phyloP scores from a whole-genome alignment of 2,797 vertebrate species.

The Limnodromus scolopaceus region DNA sequence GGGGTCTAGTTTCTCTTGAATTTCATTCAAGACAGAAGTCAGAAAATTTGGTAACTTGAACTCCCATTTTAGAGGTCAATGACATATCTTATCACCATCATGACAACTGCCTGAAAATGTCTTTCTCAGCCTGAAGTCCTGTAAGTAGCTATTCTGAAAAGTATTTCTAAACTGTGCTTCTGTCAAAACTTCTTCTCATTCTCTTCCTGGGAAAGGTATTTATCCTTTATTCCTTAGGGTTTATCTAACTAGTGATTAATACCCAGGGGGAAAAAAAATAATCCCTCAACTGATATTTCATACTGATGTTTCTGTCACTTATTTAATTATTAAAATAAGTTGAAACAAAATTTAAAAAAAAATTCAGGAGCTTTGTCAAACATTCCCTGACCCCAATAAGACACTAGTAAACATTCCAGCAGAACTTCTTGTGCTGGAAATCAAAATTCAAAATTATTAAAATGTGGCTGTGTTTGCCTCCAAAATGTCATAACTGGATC shows the following conservation, averaged over 20 bases:
- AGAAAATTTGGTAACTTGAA: slow-evolving; percentile 25
- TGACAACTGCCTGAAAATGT: slow-evolving; percentile 17
- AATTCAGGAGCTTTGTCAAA: neutral
- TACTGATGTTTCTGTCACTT: neutral
- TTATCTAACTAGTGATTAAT: neutral
- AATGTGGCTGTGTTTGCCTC: neutral
- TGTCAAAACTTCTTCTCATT: neutral
- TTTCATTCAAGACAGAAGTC: neutral
- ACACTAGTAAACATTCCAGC: neutral
- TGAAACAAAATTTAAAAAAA: neutral
- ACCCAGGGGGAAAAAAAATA: neutral
- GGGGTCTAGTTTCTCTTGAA: neutral
- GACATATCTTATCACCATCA: slow-evolving; percentile 5
- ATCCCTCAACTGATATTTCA: neutral
- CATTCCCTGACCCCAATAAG: neutral
- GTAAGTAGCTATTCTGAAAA: neutral
- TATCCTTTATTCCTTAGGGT: neutral
- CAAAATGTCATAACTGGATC: neutral
- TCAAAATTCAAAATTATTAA: neutral
- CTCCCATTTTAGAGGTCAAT: neutral
- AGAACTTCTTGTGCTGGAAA: neutral
- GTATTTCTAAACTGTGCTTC: neutral
- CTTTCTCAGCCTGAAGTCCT: neutral
- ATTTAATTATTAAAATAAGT: neutral
- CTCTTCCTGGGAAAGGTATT: neutral